Conservation (phyloP, 2,888 invertebrate species). For the Empis stercorea region DNA sequence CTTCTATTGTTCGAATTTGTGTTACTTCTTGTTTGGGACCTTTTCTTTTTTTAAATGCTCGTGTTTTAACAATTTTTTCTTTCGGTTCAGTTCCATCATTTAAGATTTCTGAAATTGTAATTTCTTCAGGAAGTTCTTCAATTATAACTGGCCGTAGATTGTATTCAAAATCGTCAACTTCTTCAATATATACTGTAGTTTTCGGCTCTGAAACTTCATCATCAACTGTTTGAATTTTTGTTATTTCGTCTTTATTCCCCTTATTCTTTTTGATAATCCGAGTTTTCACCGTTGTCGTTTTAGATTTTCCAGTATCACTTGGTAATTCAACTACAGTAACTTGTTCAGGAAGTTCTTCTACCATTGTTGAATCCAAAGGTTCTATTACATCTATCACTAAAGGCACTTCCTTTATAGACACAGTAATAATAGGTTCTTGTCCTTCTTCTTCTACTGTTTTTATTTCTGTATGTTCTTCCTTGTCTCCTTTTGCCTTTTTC, state of each 20-base stretch:
- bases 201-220: slow-evolving; percentile 28
- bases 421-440: slow-evolving; percentile 21
- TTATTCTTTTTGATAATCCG: slow-evolving; percentile 31
- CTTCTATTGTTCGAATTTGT: slow-evolving; percentile 34
- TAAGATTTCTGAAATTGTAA: slow-evolving; percentile 24
- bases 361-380: slow-evolving; percentile 13
- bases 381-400: slow-evolving; percentile 19
- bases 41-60: slow-evolving; percentile 27
- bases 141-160: not conserved
- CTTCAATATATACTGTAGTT: slow-evolving; percentile 18
- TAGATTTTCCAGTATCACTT: slow-evolving; percentile 27
- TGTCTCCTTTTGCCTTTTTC: slow-evolving; percentile 26
- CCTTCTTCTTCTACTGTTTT: slow-evolving; percentile 30
- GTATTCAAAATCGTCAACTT: slow-evolving; percentile 12
- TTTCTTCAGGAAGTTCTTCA: slow-evolving; percentile 29
- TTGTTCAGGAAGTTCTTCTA: slow-evolving; percentile 31
- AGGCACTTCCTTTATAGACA: slow-evolving; percentile 17
- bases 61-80: slow-evolving; percentile 26
- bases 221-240: slow-evolving; percentile 31
- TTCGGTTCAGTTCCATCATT: slow-evolving; percentile 24
- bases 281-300: slow-evolving; percentile 27
- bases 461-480: slow-evolving; percentile 31
- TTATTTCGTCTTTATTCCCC: slow-evolving; percentile 32
- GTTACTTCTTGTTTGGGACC: slow-evolving; percentile 26
- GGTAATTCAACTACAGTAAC: slow-evolving; percentile 24